Evolutionary conservation across 1,140 invertebrate genomes (phyloP).

Genomic region (Trinorchestia longiramus): DNA sequence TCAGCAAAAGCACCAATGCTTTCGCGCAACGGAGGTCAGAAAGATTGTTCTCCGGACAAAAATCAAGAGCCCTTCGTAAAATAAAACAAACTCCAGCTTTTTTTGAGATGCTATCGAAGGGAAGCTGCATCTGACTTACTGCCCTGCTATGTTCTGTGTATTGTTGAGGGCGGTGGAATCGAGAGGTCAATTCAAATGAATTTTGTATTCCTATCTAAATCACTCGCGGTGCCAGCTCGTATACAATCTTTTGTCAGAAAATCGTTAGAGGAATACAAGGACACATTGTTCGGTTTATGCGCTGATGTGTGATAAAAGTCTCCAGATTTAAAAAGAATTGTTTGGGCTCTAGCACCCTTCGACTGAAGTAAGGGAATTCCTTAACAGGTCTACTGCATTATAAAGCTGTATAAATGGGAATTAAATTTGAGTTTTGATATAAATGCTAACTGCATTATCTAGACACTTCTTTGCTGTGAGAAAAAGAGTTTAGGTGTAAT

Average conservation of each 20-base stretch:
- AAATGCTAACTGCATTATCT: too few relatives aligned
- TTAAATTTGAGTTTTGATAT: too few relatives aligned
- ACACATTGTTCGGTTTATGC: too few relatives aligned
- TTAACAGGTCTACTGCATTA: too few relatives aligned
- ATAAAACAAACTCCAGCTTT: background rate
- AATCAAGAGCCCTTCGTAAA: background rate
- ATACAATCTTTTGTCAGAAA: background rate
- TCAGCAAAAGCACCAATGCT: background rate
- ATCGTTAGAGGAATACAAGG: background rate
- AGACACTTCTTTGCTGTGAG: too few relatives aligned
- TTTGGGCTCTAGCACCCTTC: too few relatives aligned
- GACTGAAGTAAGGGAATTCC: too few relatives aligned
- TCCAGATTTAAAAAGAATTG: too few relatives aligned
- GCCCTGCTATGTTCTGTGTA: background rate
- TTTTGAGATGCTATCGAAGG: background rate
- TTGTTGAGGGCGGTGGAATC: background rate
- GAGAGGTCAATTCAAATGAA: background rate
- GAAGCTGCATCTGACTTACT: background rate
- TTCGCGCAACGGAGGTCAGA: background rate
- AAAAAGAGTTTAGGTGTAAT: too few relatives aligned
- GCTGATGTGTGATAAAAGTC: too few relatives aligned
- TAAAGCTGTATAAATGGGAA: too few relatives aligned
- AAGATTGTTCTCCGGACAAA: background rate
- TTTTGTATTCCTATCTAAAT: background rate
- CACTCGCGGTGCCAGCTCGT: background rate